Percentiles rank a stretch among this genome's conserved stretches.
Evolutionary conservation across 2,797 vertebrate genomes (phyloP).

Genomic region (Buceros bicornis): DNA sequence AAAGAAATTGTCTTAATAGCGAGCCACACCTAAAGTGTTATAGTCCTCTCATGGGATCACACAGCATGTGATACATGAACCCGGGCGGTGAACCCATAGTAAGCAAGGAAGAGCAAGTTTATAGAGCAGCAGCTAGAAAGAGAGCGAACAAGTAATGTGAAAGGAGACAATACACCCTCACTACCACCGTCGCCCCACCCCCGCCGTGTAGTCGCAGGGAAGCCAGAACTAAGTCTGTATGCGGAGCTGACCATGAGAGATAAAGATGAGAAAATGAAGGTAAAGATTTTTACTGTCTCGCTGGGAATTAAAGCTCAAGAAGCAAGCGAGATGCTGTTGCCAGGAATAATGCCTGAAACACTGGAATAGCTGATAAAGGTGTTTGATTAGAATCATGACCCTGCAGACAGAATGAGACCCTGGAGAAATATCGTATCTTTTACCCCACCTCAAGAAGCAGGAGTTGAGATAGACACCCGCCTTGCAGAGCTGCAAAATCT

Average conservation of each 20-base stretch:
- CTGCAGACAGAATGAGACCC: constrained; percentile 40
- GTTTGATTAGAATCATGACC: constrained; percentile 69
- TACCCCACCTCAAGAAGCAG: constrained; percentile 15
- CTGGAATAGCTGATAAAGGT: constrained; percentile 61
- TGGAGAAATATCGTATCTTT: constrained; percentile 44
- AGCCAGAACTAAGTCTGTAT: constrained; percentile 32
- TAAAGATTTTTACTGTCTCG: constrained; percentile 59
- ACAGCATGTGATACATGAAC: constrained; percentile 8
- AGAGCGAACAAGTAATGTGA: background rate
- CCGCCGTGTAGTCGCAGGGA: background rate
- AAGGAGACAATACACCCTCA: background rate
- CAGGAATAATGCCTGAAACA: constrained; percentile 59
- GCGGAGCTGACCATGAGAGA: constrained; percentile 64
- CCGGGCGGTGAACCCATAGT: background rate
- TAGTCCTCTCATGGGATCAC: background rate
- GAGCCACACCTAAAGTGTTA: constrained; percentile 41
- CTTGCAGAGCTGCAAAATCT: constrained; percentile 26
- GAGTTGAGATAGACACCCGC: background rate
- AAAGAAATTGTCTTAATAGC: constrained; percentile 32
- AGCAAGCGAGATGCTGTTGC: constrained; percentile 50
- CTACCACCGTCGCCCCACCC: too few relatives aligned
- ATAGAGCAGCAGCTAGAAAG: background rate
- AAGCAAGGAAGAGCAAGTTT: constrained; percentile 17
- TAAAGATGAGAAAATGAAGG: constrained; percentile 61
- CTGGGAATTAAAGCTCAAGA: constrained; percentile 65